Conservation (phyloP, 2,113 vertebrate genomes). For the Perca fluviatilis region DNA sequence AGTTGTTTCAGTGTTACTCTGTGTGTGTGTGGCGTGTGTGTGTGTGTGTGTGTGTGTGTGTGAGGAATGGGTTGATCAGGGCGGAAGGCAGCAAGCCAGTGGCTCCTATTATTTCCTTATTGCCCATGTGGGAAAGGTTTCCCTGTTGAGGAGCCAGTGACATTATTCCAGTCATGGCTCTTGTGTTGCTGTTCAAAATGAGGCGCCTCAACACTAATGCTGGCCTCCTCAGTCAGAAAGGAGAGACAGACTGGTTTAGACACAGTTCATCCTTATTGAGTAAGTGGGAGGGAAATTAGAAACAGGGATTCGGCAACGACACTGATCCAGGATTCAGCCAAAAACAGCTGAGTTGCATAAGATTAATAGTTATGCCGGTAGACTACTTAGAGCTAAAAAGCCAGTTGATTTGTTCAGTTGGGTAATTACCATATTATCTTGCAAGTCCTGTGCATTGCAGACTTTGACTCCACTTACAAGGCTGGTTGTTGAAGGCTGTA, state of each 20-base stretch:
- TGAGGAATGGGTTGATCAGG: constrained; percentile 24
- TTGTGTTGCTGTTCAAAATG: constrained; percentile 21
- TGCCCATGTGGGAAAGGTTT: constrained; percentile 58
- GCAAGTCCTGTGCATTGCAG: background rate
- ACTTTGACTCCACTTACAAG: constrained; percentile 26
- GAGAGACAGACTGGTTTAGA: constrained; percentile 25
- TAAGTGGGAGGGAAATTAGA: constrained; percentile 4
- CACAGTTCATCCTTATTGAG: constrained; percentile 17
- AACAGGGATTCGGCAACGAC: constrained; percentile 3
- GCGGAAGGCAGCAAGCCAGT: constrained; percentile 34
- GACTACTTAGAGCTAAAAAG: background rate
- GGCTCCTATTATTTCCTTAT: constrained; percentile 48
- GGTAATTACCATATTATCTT: constrained; percentile 3
- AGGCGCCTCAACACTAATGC: constrained; percentile 26
- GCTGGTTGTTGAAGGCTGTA: constrained; percentile 34
- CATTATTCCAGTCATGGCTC: constrained; percentile 46
- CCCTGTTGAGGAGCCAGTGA: constrained; percentile 2
- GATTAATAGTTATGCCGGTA: background rate
- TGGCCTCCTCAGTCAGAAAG: constrained; percentile 17
- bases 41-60: constrained; percentile 4
- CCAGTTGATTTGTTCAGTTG: background rate
- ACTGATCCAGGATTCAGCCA: background rate
- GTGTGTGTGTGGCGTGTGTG: background rate
- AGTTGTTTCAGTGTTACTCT: constrained; percentile 15
- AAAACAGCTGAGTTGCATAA: background rate